Base-by-base conservation (phyloP, 1,140 invertebrate genomes). In the Varroa destructor region DNA sequence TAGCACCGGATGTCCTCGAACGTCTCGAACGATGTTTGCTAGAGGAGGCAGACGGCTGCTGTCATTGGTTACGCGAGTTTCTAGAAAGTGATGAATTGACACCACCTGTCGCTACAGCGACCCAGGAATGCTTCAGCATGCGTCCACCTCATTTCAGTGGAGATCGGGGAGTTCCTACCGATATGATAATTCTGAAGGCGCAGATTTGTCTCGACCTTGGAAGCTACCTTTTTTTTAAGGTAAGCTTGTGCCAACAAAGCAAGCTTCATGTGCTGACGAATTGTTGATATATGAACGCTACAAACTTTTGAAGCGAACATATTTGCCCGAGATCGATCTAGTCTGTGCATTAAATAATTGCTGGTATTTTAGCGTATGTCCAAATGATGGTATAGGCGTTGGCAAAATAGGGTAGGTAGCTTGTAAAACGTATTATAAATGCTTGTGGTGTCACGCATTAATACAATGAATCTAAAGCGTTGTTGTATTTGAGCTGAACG, bases 181-280 rank as follows among this genome's bases (percentile, higher is more conserved):
- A 12, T 46, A 46, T 43, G 37, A 37, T 43, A 12, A n/a, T 40
- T n/a, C 61, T 67, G 1, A 67, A 40, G 40, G 61, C 61, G 12
- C 40, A 67, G 37, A 67, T 46, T 14, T 36, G 61, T 40, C 61
- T 67, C 61, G 61, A 67, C 36, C 36, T 67, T 2, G 61, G 61
- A n/a, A 67, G 61, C 37, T 67, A 43, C 8, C 61, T 67, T 40
- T 67, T 67, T 40, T 67, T 67, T 37, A 67, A 40, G 37, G 61
- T 67, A 46, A 2, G 61, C 40, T 58, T 36, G 40, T 36, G 3
- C n/a, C 55, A n/a, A 56, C 10, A 12, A n/a, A 56, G 10, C 55
- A n/a, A n/a, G 55, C 10, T 56, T n/a, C 25, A 25, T 25, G 25
- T 25, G 25, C 25, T 25, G 25, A 25, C 25, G 25, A 25, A 25